A percentile compares a stretch with the other conserved stretches of the same genome.
phyloP scores from a whole-genome alignment of 2,113 vertebrate species.

The Tricholaema leucomelas region DNA sequence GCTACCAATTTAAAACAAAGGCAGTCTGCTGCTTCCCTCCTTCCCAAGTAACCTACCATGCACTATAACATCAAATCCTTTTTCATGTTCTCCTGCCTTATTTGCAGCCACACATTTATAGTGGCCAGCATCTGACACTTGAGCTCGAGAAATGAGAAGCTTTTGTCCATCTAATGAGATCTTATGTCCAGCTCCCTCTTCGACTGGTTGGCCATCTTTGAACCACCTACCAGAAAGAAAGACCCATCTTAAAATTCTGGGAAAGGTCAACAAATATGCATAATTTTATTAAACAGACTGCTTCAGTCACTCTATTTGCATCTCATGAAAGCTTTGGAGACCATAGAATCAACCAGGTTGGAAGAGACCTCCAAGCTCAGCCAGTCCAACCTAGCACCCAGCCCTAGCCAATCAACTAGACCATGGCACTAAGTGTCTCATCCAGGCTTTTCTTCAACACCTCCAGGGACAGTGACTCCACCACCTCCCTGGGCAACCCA shows the following conservation, averaged over 20 bases:
- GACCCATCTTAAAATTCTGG: background rate
- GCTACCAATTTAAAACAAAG: background rate
- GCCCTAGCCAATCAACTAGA: too few relatives aligned
- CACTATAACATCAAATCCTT: constrained; percentile 88
- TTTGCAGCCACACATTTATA: constrained; percentile 92
- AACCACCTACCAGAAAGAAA: constrained; percentile 83
- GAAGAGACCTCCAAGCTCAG: too few relatives aligned
- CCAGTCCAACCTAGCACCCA: too few relatives aligned
- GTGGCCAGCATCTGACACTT: constrained; percentile 86
- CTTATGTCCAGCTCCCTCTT: constrained; percentile 76
- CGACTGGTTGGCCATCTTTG: constrained; percentile 84
- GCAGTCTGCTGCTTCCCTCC: background rate
- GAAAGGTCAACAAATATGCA: background rate
- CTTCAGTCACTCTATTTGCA: background rate
- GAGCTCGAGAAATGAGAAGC: constrained; percentile 83
- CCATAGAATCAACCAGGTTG: too few relatives aligned
- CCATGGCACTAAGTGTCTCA: too few relatives aligned
- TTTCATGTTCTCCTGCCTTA: constrained; percentile 84
- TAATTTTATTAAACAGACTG: background rate
- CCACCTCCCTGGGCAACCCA: too few relatives aligned
- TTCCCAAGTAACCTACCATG: constrained; percentile 78
- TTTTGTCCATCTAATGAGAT: constrained; percentile 82
- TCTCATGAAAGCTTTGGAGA: too few relatives aligned
- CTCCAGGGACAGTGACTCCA: too few relatives aligned
- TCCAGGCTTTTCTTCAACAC: too few relatives aligned